Evolutionary conservation across 2,888 invertebrate species (phyloP), one percentile per base, ranked within the genome.

Genomic region (Leptura quadrifasciata): DNA sequence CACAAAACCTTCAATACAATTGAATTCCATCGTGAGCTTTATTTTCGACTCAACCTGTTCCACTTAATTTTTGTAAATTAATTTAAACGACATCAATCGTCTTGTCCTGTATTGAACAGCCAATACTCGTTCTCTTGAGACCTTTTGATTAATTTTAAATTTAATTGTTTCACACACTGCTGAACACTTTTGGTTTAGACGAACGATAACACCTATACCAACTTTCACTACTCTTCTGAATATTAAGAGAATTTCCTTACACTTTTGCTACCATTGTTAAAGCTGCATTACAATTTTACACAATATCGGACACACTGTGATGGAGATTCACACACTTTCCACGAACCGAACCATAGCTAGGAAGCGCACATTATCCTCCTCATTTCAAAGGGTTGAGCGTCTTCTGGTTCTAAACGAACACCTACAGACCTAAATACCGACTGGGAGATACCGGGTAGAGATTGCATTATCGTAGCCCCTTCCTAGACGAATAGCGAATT

Each of bases 401-500:
- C 39, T 70, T 55, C 35, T 69, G 31, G 9, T 24, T 39, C 31
- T 39, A 71, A 47, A 71, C 71, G 52, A 61, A 3, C 71, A 47
- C 60, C 61, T 61, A 31, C 61, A 52, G 35, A 71, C 71, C 52
- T 61, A 61, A 85, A 81, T 81, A 80, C 82, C 80, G 76, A 86
- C 86, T 86, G 84, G 79, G 78, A 85, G 79, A 82, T 85, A 84
- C 84, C 84, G 81, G 79, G 84, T 82, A 81, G 83, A 87, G 87
- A 87, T 87, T 86, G 84, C 84, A 86, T 83, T 87, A 86, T 86
- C 87, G 84, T 82, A 75, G 77, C 86, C 87, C 87, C 87, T 87
- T 86, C 86, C 86, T 82, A 84, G 84, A 79, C 83, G 86, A 85
- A 85, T 87, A 86, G 86, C 87, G 83, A 87, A 87, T 87, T 87